Percentiles rank a stretch among this genome's conserved stretches.
Conservation (phyloP, 2,888 invertebrate species). For the Halictus quadricinctus region DNA sequence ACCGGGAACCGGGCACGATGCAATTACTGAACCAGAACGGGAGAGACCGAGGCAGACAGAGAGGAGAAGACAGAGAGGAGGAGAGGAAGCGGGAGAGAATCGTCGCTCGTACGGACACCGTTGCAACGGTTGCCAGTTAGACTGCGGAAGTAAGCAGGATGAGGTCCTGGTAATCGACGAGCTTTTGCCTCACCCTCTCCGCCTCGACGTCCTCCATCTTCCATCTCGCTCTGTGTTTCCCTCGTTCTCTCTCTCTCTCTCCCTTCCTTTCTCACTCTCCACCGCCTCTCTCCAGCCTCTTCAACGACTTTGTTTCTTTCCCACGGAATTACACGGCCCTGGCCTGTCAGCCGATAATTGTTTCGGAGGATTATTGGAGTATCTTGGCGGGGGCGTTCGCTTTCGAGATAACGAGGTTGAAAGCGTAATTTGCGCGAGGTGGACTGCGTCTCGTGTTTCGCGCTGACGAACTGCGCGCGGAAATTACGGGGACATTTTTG, state of each 20-base stretch:
- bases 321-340: constrained; percentile 42
- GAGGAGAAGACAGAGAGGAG: not conserved
- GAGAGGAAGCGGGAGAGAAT: constrained; percentile 10
- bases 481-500: constrained; percentile 35
- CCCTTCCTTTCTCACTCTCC: not conserved
- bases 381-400: constrained; percentile 48
- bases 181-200: not conserved
- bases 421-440: constrained; percentile 58
- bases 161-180: constrained; percentile 47
- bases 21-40: constrained; percentile 64
- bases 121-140: constrained; percentile 35
- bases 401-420: constrained; percentile 53
- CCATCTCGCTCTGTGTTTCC: not conserved
- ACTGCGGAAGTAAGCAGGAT: constrained; percentile 49
- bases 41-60: constrained; percentile 4
- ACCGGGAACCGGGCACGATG: constrained; percentile 60
- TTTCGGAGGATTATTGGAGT: constrained; percentile 46
- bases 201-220: not conserved
- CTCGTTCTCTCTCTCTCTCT: not conserved
- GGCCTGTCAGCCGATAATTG: constrained; percentile 47
- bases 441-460: constrained; percentile 35
- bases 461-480: constrained; percentile 28
- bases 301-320: constrained; percentile 44
- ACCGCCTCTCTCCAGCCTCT: not conserved
- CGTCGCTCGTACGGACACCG: constrained; percentile 30